A percentile compares a stretch with the other conserved stretches of the same genome.
phyloP scores from a whole-genome alignment of 2,888 invertebrate species.

The Lasius fuliginosus region DNA sequence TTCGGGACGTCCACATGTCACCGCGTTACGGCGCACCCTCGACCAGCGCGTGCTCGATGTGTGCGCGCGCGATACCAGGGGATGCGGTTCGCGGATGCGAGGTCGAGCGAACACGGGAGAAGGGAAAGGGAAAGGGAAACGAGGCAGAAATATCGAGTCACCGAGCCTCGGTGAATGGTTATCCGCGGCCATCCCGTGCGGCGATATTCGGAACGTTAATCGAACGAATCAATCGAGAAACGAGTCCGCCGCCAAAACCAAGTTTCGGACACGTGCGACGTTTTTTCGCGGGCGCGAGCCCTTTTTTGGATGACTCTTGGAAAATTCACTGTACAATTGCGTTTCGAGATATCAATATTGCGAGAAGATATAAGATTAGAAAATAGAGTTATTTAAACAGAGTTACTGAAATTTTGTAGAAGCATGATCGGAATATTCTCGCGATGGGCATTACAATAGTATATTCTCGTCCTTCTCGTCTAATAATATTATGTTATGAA shows the following conservation, averaged over 20 bases:
- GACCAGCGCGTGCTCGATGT: constrained; percentile 30
- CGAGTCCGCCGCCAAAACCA: constrained; percentile 64
- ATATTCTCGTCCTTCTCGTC: not conserved
- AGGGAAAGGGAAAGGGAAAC: constrained; percentile 5
- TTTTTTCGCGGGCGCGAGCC: constrained; percentile 8
- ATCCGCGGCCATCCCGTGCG: constrained; percentile 66
- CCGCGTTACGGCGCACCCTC: constrained; percentile 62
- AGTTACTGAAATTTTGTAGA: not conserved
- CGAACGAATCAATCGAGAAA: constrained; percentile 79
- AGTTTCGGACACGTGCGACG: constrained; percentile 20
- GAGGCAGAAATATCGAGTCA: constrained; percentile 59
- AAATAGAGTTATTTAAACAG: not conserved
- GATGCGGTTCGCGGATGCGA: constrained; percentile 13
- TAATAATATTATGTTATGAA: not conserved
- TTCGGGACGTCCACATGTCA: constrained; percentile 77
- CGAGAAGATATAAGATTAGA: not conserved
- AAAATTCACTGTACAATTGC: not conserved
- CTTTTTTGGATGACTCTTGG: not conserved
- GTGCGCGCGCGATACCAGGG: not conserved
- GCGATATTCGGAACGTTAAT: constrained; percentile 80
- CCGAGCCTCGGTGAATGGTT: constrained; percentile 67
- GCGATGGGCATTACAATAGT: not conserved
- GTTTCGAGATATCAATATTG: not conserved
- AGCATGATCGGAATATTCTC: not conserved
- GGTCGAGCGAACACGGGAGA: not conserved